Conservation (phyloP, 2,888 invertebrate genomes). For the Xylota sylvarum region DNA sequence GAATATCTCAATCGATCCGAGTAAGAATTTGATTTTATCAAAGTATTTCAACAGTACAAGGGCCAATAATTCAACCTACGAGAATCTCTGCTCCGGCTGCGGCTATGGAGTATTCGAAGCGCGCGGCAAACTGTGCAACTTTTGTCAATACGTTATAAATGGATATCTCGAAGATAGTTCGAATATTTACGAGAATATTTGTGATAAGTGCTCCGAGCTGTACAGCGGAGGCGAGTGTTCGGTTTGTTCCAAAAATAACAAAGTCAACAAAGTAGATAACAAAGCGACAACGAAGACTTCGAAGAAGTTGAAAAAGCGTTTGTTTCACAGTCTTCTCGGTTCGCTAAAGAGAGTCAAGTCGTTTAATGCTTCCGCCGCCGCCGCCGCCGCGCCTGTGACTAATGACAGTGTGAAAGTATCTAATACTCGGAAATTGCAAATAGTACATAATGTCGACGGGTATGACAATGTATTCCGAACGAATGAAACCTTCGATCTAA, state of each 20-base stretch:
- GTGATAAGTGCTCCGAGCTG: slow-evolving; percentile 82
- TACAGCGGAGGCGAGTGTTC: slow-evolving; percentile 81
- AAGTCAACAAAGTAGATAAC: slow-evolving; percentile 53
- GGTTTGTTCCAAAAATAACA: slow-evolving; percentile 65
- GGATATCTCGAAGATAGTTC: slow-evolving; percentile 79
- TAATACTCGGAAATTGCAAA: slow-evolving; percentile 62
- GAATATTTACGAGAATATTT: slow-evolving; percentile 84
- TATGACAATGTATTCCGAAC: slow-evolving; percentile 82
- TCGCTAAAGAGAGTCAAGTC: slow-evolving; percentile 79
- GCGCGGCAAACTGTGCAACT: slow-evolving; percentile 82
- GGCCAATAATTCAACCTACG: slow-evolving; percentile 80
- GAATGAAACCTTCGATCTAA: slow-evolving; percentile 83
- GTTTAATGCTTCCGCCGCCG: slow-evolving; percentile 32
- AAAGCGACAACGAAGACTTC: slow-evolving; percentile 43
- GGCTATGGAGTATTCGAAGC: slow-evolving; percentile 83
- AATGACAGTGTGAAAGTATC: slow-evolving; percentile 51
- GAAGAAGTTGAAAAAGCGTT: slow-evolving; percentile 78
- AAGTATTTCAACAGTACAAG: slow-evolving; percentile 81
- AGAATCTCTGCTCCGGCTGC: slow-evolving; percentile 84
- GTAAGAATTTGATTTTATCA: slow-evolving; percentile 79
- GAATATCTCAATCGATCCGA: slow-evolving; percentile 58
- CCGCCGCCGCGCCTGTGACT: slow-evolving; percentile 35
- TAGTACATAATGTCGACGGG: slow-evolving; percentile 83
- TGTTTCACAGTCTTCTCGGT: slow-evolving; percentile 80
- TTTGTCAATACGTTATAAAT: slow-evolving; percentile 82